Evolutionary conservation across 2,113 vertebrate species (phyloP).

Genomic region (Aegithalos caudatus): DNA sequence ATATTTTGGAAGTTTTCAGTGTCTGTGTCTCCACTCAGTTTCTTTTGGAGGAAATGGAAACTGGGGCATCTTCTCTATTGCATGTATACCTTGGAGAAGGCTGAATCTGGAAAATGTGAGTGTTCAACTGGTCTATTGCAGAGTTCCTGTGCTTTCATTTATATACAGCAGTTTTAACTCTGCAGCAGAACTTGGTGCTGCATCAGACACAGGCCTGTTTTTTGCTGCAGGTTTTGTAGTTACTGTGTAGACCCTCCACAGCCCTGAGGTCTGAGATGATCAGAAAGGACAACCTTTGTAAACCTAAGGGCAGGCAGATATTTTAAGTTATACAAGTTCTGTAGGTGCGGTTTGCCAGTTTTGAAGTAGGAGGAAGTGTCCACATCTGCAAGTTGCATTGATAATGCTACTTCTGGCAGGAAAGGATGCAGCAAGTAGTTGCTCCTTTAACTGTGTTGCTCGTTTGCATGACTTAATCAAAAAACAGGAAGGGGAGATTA

Average conservation of each 20-base stretch:
- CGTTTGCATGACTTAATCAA: not conserved
- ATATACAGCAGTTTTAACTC: not conserved
- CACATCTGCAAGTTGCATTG: not conserved
- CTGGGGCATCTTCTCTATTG: not conserved
- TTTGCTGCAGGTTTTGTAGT: not conserved
- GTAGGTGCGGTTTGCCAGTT: not conserved
- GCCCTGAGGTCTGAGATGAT: not conserved
- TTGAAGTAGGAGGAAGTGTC: not conserved
- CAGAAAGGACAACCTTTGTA: not conserved
- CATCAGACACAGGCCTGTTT: not conserved
- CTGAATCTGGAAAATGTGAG: not conserved
- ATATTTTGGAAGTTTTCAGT: fast-evolving
- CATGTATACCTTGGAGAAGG: not conserved
- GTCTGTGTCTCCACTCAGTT: not conserved
- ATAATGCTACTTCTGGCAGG: not conserved
- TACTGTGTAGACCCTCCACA: not conserved
- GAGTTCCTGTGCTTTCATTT: not conserved
- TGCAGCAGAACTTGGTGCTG: not conserved
- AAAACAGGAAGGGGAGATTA: not conserved
- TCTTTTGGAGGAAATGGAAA: not conserved
- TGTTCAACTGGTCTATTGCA: not conserved
- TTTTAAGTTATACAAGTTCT: not conserved
- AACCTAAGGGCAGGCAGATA: not conserved
- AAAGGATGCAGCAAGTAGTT: not conserved
- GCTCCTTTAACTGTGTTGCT: not conserved